phyloP scores from a whole-genome alignment of 2,888 invertebrate species.

The Rhingia rostrata region DNA sequence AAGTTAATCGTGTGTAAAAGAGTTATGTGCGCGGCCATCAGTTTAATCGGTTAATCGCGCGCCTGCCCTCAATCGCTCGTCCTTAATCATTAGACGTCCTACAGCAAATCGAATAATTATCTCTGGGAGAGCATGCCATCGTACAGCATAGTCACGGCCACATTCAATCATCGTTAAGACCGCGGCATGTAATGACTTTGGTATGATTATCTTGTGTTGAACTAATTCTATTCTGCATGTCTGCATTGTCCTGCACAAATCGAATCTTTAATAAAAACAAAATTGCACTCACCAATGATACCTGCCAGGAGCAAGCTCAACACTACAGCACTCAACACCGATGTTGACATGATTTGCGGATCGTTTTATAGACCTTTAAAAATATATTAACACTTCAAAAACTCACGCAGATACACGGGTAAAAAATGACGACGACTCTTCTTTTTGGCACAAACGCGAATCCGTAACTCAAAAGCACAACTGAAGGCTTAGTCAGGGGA shows the following conservation, averaged over 20 bases:
- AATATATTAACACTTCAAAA: conserved; percentile 29
- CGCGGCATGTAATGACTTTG: conserved; percentile 49
- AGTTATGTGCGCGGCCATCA: conserved; percentile 35
- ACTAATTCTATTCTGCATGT: conserved; percentile 26
- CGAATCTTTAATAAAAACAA: too few species aligned
- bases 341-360: conserved; percentile 53
- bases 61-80: background rate
- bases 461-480: conserved; percentile 76
- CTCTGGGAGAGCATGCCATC: conserved; percentile 19
- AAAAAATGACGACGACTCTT: conserved; percentile 7
- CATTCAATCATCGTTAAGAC: conserved; percentile 44
- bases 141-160: conserved; percentile 22
- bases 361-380: conserved; percentile 18
- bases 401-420: background rate
- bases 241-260: background rate
- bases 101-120: conserved; percentile 48
- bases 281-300: conserved; percentile 57
- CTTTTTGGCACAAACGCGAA: conserved; percentile 68
- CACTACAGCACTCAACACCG: conserved; percentile 31
- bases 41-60: conserved; percentile 13
- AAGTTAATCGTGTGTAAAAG: conserved; percentile 45
- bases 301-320: conserved; percentile 47
- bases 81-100: conserved; percentile 55
- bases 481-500: conserved; percentile 76
- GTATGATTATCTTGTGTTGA: conserved; percentile 28